phyloP scores from a whole-genome alignment of 2,888 invertebrate species.

The Ceriagrion tenellum region DNA sequence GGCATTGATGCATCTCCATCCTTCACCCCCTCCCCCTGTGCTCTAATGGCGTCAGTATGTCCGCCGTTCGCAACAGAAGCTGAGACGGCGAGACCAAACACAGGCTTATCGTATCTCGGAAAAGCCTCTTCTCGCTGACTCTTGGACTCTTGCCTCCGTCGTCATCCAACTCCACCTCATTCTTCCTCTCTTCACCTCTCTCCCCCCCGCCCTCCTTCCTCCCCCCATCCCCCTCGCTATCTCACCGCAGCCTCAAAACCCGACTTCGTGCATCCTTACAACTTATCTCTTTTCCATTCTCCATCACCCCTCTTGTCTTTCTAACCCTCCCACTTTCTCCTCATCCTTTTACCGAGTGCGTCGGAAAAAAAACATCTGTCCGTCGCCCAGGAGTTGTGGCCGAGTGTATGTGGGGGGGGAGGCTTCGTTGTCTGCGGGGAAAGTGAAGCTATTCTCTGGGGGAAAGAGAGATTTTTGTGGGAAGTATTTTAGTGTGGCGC shows the following conservation, averaged over 20 bases:
- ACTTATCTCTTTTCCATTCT: not conserved
- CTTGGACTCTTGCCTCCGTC: not conserved
- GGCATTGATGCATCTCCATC: not conserved
- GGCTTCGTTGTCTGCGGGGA: not conserved
- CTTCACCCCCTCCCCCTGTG: not conserved
- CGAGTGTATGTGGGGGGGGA: not conserved
- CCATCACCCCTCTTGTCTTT: not conserved
- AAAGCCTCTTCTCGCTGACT: not conserved
- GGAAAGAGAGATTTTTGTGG: not conserved
- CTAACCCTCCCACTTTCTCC: not conserved
- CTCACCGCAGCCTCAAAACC: conserved; percentile 15
- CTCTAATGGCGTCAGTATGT: not conserved
- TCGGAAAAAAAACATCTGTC: not conserved
- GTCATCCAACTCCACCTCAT: not conserved
- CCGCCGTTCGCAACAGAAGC: not conserved
- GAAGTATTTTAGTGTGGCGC: not conserved
- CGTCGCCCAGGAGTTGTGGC: not conserved
- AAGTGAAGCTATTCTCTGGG: not conserved
- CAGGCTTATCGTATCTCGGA: not conserved
- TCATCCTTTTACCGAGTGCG: too few species aligned
- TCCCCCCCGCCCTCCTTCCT: not conserved
- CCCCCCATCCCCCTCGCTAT: not conserved
- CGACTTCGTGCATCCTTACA: not conserved
- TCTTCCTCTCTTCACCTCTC: not conserved
- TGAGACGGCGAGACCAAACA: conserved; percentile 19